phyloP scores from a whole-genome alignment of 1,140 invertebrate species.

The Solen grandis region DNA sequence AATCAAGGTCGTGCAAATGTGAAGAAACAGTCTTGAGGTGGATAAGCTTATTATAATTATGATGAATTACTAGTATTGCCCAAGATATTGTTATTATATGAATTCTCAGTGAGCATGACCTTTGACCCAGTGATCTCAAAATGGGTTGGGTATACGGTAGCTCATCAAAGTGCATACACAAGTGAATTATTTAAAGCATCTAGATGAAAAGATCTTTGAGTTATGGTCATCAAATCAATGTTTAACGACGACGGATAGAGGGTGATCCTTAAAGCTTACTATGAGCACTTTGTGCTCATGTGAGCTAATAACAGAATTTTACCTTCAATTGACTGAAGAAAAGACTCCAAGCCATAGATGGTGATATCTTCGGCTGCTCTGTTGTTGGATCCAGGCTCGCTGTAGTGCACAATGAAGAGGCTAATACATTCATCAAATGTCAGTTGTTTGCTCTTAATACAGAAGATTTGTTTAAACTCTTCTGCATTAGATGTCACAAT shows the following conservation, averaged over 20 bases:
- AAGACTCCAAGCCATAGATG: slow-evolving; percentile 29
- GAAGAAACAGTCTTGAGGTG: too few relatives aligned
- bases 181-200: not conserved
- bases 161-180: not conserved
- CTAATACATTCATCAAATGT: not conserved
- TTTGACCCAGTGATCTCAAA: not conserved
- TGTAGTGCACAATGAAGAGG: slow-evolving; percentile 15
- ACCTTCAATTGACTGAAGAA: slow-evolving; percentile 47
- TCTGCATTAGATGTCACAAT: slow-evolving; percentile 3
- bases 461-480: slow-evolving; percentile 14
- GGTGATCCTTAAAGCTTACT: not conserved
- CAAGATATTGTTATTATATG: too few relatives aligned
- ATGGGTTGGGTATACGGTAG: not conserved
- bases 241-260: not conserved
- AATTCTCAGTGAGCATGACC: not conserved
- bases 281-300: too few relatives aligned
- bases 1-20: too few relatives aligned
- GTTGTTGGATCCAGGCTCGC: slow-evolving; percentile 31
- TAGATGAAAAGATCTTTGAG: not conserved
- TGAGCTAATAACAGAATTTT: not conserved
- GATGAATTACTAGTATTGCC: too few relatives aligned
- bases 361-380: slow-evolving; percentile 12
- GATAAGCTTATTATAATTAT: too few relatives aligned
- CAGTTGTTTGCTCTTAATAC: not conserved
- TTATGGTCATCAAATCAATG: not conserved